Base-by-base conservation (phyloP, 2,888 invertebrate genomes). In the Dicyrtomina minuta region DNA sequence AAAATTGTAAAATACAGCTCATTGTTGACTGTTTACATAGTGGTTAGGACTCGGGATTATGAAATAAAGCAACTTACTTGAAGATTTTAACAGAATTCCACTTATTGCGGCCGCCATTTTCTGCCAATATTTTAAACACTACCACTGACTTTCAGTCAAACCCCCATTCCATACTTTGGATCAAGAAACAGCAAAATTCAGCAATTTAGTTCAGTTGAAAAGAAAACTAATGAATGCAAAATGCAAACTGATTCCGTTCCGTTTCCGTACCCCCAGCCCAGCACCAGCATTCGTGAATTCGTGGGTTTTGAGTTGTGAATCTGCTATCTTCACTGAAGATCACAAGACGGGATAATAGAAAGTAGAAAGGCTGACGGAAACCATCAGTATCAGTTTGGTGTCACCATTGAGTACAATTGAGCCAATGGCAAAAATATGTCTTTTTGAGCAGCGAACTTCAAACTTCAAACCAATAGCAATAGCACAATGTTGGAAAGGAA, bases 41-140 rank as follows among this genome's bases (percentile, higher is more conserved):
- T n/a, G n/a, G n/a, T n/a, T n/a, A n/a, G n/a, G n/a, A n/a, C n/a
- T n/a, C n/a, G n/a, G n/a, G n/a, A 33, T 33, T 33, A 33, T 33
- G 26, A 56, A 39, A 55, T 22, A 26, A 39, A 17, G 20, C n/a
- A 10, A 71, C 71, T 73, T 72, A 73, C 73, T 68, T 68, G 73
- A 58, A 1, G 73, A 61, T 67, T 73, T 73, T 12, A 70, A 26
- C 51, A 71, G 56, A 41, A 68, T 66, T 70, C 71, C 71, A 33
- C 66, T 67, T 22, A 71, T 43, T 20, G 70, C 68, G 15, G 70
- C 71, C 20, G 73, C 72, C 72, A 72, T 72, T 64, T 64, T 64
- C 33, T n/a, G 26, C 44, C 27, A 13, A 53, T 41, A 66, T 27
- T 66, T 66, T 55, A 33, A 55, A 55, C 17, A 22, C 65, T 66